A percentile compares a stretch with the other conserved stretches of the same genome.
Evolutionary conservation across 1,140 invertebrate genomes (phyloP).

Genomic region (Augochlora pura): DNA sequence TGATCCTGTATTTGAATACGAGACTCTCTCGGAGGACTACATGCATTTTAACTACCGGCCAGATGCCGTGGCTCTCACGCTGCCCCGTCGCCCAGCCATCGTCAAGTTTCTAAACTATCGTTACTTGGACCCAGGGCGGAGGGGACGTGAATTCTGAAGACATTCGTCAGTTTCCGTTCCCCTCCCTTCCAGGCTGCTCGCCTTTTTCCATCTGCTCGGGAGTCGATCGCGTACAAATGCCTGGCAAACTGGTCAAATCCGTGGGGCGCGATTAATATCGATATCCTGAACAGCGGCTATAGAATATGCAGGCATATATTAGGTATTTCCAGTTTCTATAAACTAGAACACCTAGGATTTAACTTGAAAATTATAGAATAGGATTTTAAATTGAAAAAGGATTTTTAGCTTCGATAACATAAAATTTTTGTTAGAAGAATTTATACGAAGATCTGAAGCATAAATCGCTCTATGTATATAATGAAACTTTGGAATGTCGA

Average conservation of each 20-base stretch:
- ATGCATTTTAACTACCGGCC: conserved; percentile 81
- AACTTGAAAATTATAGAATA: too few species aligned
- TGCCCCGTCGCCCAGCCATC: conserved; percentile 70
- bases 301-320: too few species aligned
- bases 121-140: conserved; percentile 68
- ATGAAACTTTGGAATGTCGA: too few species aligned
- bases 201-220: not conserved
- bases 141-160: conserved; percentile 55
- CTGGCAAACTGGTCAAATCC: not conserved
- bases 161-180: conserved; percentile 41
- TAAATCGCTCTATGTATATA: too few species aligned
- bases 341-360: too few species aligned
- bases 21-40: conserved; percentile 76
- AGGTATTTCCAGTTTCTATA: too few species aligned
- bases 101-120: conserved; percentile 79
- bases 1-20: conserved; percentile 81
- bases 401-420: too few species aligned
- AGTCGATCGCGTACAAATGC: too few species aligned
- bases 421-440: too few species aligned
- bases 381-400: too few species aligned
- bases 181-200: not conserved
- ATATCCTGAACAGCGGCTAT: too few species aligned
- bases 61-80: conserved; percentile 78
- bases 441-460: too few species aligned
- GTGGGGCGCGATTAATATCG: not conserved